Evolutionary conservation across 2,113 vertebrate species (phyloP).

Genomic region (Dicentrarchus labrax): DNA sequence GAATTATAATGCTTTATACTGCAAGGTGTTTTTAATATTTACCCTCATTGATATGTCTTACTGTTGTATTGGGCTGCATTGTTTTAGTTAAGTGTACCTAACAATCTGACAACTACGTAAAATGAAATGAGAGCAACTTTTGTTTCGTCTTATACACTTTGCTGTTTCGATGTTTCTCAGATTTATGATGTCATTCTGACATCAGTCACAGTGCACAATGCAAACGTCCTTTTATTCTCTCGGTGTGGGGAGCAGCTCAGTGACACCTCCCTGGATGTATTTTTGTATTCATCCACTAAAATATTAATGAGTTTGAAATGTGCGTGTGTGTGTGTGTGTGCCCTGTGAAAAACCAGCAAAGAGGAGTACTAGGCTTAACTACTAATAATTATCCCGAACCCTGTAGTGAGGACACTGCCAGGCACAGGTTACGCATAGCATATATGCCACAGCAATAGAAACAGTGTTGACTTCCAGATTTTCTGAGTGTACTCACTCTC

Average conservation of each 20-base stretch:
- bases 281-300: constrained; percentile 54
- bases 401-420: constrained; percentile 8
- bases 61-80: neutral
- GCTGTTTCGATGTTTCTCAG: neutral
- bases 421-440: neutral
- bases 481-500: neutral
- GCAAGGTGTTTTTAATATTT: neutral
- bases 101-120: neutral
- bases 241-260: constrained; percentile 1
- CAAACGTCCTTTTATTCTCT: neutral
- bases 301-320: constrained; percentile 52
- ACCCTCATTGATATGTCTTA: too few relatives aligned
- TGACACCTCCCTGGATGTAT: constrained; percentile 50
- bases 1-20: neutral
- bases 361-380: constrained; percentile 9
- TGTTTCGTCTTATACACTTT: neutral
- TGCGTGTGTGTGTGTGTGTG: neutral
- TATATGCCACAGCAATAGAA: neutral
- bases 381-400: neutral
- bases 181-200: constrained; percentile 5
- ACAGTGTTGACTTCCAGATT: constrained; percentile 14
- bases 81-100: neutral
- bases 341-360: neutral
- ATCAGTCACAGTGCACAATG: neutral
- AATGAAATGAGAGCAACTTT: constrained; percentile 4